Base-by-base conservation (phyloP, 2,888 invertebrate genomes). In the Melitaea athalia region DNA sequence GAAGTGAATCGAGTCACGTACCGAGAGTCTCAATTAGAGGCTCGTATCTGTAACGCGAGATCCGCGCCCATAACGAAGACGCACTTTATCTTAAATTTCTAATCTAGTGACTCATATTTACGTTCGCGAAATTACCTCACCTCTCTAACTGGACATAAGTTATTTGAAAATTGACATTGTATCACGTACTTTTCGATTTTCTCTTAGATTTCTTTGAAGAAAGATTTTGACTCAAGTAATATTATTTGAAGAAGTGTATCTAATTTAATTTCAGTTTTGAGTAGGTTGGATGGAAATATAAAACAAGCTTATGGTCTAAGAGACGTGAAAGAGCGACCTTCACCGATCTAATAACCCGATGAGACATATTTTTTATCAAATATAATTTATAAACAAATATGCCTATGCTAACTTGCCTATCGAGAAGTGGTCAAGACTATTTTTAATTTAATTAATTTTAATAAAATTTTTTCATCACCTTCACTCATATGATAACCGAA, bases 41-140 rank as follows among this genome's bases (percentile, higher is more conserved):
- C 67, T 55, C 53, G 53, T 80, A 86, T 87, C 87, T 82, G 79
- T 81, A 82, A 79, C 83, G 80, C 81, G 77, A 79, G 76, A 84
- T 85, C 82, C 86, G 81, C 85, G 78, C 88, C 86, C 88, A 87
- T 88, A 87, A 87, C 86, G 87, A 86, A 86, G 83, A 80, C 66
- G 73, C 74, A 77, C 80, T 85, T 52, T 88, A 88, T 89, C 89
- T 84, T 68, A 82, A 87, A 86, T 89, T 89, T 89, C 89, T 88
- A 85, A 89, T 89, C 89, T 86, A 73, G 71, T 86, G 85, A 85
- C 80, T 87, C 86, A 85, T 75, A 73, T 76, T 72, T 76, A 83
- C 82, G 81, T 84, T 81, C 82, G 86, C 86, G 76, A 87, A 87
- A 85, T 85, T 81, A 79, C 80, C 79, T 79, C 45, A 24, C 11